Evolutionary conservation across 2,113 vertebrate genomes (phyloP), one percentile per base, ranked within the genome.

Genomic region (Spilogale gracilis): DNA sequence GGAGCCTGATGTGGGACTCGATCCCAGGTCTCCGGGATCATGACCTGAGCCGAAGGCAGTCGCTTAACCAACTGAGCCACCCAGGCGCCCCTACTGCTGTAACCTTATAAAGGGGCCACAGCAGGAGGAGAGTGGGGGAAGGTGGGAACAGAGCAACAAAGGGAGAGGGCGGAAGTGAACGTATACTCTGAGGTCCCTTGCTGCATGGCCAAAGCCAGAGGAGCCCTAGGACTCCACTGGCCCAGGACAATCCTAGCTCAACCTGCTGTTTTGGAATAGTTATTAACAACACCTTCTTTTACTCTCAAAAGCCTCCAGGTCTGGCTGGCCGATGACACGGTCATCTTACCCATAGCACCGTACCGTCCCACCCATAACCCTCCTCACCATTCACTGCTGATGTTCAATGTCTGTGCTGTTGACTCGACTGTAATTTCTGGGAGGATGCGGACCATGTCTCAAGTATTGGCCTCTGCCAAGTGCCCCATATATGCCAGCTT

Each of bases 361-460:
- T 32, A 54, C 18, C 56, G 4, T 56, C 25, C 27, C 65, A n/a
- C 48, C 17, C 12, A 50, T 60, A 96, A 81, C 9, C 9, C 76
- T 92, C 45, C 48, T 92, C 61, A 54, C 4, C 45, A 58, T 80
- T 76, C 56, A 43, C 73, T 52, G 48, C 67, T 60, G 60, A 27
- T 83, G 38, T 63, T 87, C 79, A 67, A 58, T 38, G 21, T 91
- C 52, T 61, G 32, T 87, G 30, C 96, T 92, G 67, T 90, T 48
- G 76, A 71, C 54, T 94, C 45, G 48, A 23, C 67, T 95, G n/a
- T 83, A 63, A 90, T 85, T 91, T 94, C 61, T 6, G 78, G 65
- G 71, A 91, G 58, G 32, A 38, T 10, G 63, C 73, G 32, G 56
- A 65, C 58, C 52, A 18, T 0, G 4, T 60, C 43, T 61, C 48